Percentiles rank a stretch among this genome's conserved stretches.
These are phyloP conservation scores for Calliphora vicina DNA, from an alignment of 1,140 invertebrate species.

Conservation along the genomic window DNA sequence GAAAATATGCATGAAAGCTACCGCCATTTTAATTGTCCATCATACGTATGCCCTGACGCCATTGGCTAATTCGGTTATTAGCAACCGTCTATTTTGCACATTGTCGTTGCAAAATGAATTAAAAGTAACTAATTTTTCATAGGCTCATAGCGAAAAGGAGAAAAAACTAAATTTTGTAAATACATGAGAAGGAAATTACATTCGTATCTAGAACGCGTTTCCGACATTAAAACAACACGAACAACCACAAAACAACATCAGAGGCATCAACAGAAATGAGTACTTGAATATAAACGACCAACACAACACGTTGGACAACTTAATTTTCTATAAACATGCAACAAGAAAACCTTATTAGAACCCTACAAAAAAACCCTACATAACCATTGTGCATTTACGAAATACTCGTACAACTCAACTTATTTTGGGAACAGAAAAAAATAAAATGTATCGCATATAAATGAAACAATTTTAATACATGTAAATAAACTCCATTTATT, in stretches of 20 bases:
- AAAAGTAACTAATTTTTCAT: conserved; percentile 26
- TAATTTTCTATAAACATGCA: conserved; percentile 36
- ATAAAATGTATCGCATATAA: background rate
- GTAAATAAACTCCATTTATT: conserved; percentile 31
- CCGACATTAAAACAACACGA: conserved; percentile 22
- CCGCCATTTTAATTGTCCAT: background rate
- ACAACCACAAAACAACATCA: background rate
- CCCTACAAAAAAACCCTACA: background rate
- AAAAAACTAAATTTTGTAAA: background rate
- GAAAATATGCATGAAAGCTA: background rate
- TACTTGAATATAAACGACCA: background rate
- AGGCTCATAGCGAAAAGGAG: background rate
- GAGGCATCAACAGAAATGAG: background rate
- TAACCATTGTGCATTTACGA: too few species aligned
- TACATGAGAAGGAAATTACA: conserved; percentile 19
- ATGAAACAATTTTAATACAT: background rate
- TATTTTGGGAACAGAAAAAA: conserved; percentile 2
- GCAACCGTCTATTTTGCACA: background rate
- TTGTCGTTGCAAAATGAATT: background rate
- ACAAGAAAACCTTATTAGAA: conserved; percentile 1
- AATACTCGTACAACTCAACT: too few species aligned
- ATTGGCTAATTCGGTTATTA: background rate
- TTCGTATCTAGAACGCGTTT: conserved; percentile 36
- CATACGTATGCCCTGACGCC: background rate
- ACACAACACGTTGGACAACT: conserved; percentile 34